Conservation (phyloP, 2,888 invertebrate species). For the Doris montereyensis region DNA sequence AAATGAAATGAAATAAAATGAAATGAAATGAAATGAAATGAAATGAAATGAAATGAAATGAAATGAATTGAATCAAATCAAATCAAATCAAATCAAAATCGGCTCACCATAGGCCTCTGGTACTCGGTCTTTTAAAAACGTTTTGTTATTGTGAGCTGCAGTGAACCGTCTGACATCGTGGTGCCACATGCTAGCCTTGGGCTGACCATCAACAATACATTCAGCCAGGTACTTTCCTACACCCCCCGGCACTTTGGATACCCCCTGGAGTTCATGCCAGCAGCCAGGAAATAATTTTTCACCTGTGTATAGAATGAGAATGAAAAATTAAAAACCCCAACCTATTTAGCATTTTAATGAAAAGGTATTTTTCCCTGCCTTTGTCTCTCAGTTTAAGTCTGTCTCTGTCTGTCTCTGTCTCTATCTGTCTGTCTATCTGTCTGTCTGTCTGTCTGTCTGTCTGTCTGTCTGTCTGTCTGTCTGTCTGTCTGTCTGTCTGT, state of each 20-base stretch:
- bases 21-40: no score
- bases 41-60: not conserved
- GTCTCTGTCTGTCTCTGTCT: no score
- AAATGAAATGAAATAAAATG: no score
- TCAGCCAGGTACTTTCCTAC: slow-evolving; percentile 93
- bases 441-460: no score
- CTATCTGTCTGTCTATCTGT: no score
- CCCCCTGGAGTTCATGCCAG: slow-evolving; percentile 94
- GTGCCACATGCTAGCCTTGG: slow-evolving; percentile 88
- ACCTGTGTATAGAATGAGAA: slow-evolving; percentile 78
- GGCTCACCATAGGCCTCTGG: slow-evolving; percentile 89
- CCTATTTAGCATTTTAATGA: no score
- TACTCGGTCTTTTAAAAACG: slow-evolving; percentile 91
- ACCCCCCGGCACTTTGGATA: no score
- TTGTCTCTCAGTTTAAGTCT: no score
- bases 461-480: no score
- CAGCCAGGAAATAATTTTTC: slow-evolving; percentile 90
- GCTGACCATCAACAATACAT: slow-evolving; percentile 86
- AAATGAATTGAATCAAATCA: not conserved
- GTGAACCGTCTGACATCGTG: slow-evolving; percentile 83
- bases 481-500: no score
- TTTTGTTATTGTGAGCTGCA: slow-evolving; percentile 93
- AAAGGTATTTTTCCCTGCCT: no score
- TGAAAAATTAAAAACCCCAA: not conserved
- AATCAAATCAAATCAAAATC: not conserved